Evolutionary conservation across 1,140 invertebrate species (phyloP), one percentile per base, ranked within the genome.

Genomic region (Aphaenogaster ashmeadi): DNA sequence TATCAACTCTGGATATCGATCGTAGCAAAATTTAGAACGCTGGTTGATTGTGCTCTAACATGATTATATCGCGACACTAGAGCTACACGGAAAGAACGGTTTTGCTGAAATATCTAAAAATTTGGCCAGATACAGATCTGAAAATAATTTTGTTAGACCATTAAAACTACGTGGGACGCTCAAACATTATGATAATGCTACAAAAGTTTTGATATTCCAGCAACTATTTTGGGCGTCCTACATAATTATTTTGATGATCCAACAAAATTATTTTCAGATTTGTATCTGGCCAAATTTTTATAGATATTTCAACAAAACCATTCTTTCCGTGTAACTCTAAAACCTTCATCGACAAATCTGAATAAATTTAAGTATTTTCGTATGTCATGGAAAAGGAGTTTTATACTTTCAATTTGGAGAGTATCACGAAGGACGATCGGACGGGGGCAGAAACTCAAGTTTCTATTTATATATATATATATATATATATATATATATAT

Each of bases 341-440:
- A 27, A 75, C 50, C 18, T 11, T 60, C 41, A 60, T 74, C 54
- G 41, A 18, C 2, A n/a, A 72, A 47, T n/a, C 11, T 27, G 74
- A 89, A 79, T 79, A 80, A 88, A 89, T 89, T 52, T 38, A 74
- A 79, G 18, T 47, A 89, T 86, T 62, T 78, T 62, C 33, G 33
- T 36, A 27, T 38, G 18, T 77, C 33, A 18, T 13, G 47, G 18
- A 21, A 62, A 36, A 27, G 3, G 36, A 44, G 38, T 58, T 81
- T 83, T 83, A 72, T 60, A 58, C 13, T 60, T 72, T 72, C 41
- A 83, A 83, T 83, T 47, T 52, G 6, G 3, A n/a, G 8, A 50
- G 38, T 66, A 54, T 80, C 36, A 62, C 38, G 66, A 44, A 38
- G 7, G 41, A 56, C 21, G 36, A 67, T 69, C 47, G 21, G 36